A percentile compares a stretch with the other conserved stretches of the same genome.
phyloP scores from a whole-genome alignment of 2,113 vertebrate genomes.

The Petroica traversi region DNA sequence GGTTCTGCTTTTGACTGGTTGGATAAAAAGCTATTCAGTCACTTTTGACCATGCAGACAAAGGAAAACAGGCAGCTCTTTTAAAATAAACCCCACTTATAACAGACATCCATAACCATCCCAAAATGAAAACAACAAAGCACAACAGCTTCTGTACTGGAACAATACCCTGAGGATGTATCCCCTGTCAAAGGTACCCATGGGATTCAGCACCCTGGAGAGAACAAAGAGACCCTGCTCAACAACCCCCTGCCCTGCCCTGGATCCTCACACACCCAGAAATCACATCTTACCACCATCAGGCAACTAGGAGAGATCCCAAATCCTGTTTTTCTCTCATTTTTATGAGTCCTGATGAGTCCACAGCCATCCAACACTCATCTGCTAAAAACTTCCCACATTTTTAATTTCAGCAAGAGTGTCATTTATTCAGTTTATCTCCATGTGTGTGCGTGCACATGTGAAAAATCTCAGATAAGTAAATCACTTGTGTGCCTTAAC shows the following conservation, averaged over 20 bases:
- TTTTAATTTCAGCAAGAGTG: not conserved
- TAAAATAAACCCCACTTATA: not conserved
- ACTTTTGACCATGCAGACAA: not conserved
- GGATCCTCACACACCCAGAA: not conserved
- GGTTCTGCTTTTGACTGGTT: not conserved
- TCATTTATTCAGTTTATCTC: not conserved
- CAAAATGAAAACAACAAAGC: not conserved
- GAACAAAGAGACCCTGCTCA: not conserved
- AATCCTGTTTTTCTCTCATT: not conserved
- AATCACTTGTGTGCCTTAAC: not conserved
- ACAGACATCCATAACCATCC: not conserved
- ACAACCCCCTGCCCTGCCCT: not conserved
- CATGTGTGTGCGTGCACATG: not conserved
- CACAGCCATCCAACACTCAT: not conserved
- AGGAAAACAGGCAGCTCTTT: not conserved
- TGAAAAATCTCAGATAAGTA: not conserved
- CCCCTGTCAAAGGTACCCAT: too few relatives aligned
- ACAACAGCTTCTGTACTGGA: rapidly evolving
- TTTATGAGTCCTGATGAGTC: not conserved
- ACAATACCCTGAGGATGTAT: rapidly evolving
- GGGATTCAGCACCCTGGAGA: constrained; percentile 9
- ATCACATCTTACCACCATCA: too few relatives aligned
- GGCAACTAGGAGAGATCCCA: not conserved
- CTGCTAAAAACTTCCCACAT: not conserved
- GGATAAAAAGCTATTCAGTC: not conserved